phyloP scores from a whole-genome alignment of 2,888 invertebrate genomes.

The Limnephilus lunatus region DNA sequence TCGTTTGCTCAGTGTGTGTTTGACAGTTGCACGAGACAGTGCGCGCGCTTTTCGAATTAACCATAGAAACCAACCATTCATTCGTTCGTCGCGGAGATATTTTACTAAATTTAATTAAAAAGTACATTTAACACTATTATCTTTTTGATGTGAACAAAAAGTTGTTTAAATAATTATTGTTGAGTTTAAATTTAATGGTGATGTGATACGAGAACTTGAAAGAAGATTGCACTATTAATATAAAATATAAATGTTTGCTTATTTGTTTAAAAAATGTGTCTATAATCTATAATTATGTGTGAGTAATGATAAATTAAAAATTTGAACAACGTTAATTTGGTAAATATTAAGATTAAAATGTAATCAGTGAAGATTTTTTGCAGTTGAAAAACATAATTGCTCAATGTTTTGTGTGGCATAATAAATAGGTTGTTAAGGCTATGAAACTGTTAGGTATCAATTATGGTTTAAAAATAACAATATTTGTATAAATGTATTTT shows the following conservation, averaged over 20 bases:
- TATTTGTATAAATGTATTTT: neutral
- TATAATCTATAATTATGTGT: neutral
- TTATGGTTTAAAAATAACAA: neutral
- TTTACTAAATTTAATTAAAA: neutral
- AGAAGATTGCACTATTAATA: neutral
- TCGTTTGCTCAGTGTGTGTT: constrained; percentile 11
- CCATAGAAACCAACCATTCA: neutral
- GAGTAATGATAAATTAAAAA: neutral
- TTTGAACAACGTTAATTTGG: neutral
- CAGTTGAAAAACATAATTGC: neutral
- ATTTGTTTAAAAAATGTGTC: neutral
- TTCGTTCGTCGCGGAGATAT: neutral
- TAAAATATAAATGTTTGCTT: neutral
- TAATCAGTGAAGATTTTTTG: neutral
- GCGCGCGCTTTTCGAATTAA: constrained; percentile 27
- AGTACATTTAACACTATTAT: neutral
- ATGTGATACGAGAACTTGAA: neutral
- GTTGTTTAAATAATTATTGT: neutral
- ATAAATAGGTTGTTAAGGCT: neutral
- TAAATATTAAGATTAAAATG: neutral
- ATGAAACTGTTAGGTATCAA: neutral
- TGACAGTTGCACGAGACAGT: constrained; percentile 29
- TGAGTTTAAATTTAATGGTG: neutral
- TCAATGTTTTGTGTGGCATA: neutral
- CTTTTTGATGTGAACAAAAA: neutral